Percentiles rank a stretch among this genome's conserved stretches.
Conservation (phyloP, 2,797 vertebrate species). For the Macrochelys suwanniensis region DNA sequence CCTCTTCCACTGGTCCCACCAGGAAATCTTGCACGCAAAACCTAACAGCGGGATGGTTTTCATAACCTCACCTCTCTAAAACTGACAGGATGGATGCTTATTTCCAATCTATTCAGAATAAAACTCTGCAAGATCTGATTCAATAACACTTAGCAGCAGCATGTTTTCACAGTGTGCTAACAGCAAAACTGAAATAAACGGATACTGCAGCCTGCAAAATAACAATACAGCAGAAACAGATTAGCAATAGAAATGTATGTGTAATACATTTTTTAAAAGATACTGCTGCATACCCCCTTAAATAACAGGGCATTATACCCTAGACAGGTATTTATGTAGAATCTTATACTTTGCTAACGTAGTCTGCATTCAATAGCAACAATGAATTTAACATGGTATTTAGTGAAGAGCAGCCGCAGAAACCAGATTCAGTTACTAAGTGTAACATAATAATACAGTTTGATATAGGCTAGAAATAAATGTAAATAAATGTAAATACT, state of each 20-base stretch:
- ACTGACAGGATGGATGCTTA: not conserved
- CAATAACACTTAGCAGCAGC: not conserved
- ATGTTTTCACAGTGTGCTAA: not conserved
- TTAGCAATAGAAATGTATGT: not conserved
- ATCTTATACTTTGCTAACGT: not conserved
- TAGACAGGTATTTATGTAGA: fast-evolving
- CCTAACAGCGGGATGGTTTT: not conserved
- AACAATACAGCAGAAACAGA: not conserved
- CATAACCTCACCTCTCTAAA: not conserved
- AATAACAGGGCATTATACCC: not conserved
- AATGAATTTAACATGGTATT: not conserved
- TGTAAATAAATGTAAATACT: too few species aligned
- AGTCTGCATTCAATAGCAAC: not conserved
- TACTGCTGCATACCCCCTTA: not conserved
- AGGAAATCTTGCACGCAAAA: not conserved
- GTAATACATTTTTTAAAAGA: not conserved
- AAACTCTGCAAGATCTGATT: not conserved
- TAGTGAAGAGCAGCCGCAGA: not conserved
- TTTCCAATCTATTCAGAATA: not conserved
- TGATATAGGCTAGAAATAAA: too few species aligned
- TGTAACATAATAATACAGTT: not conserved
- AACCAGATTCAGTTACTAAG: fast-evolving
- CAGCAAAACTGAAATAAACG: fast-evolving
- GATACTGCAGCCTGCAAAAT: fast-evolving
- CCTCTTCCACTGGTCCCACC: not conserved